phyloP scores from a whole-genome alignment of 2,797 vertebrate species.

The Falco cherrug region DNA sequence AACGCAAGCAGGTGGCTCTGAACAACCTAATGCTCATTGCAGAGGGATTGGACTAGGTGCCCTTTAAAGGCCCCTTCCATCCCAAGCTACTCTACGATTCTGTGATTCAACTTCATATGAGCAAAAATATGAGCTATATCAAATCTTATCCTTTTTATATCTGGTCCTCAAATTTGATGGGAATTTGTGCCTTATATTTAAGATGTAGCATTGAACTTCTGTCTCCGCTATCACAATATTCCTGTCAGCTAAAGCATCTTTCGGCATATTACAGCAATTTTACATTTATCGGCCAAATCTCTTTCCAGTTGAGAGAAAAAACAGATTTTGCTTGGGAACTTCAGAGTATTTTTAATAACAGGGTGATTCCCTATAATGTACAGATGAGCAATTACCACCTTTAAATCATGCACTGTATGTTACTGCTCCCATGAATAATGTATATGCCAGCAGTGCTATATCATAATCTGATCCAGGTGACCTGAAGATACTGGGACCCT shows the following conservation, averaged over 20 bases:
- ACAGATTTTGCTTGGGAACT: background rate
- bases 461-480: background rate
- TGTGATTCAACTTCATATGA: background rate
- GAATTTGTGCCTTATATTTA: background rate
- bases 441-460: background rate
- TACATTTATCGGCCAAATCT: slow-evolving; percentile 17
- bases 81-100: background rate
- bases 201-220: background rate
- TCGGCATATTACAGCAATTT: background rate
- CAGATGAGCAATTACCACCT: slow-evolving; percentile 4
- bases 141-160: background rate
- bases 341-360: slow-evolving; percentile 19
- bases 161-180: background rate
- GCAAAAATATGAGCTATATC: background rate
- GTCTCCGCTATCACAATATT: slow-evolving; percentile 11
- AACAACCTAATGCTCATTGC: background rate
- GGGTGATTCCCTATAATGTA: slow-evolving; percentile 11
- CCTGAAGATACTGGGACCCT: background rate
- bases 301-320: slow-evolving; percentile 11
- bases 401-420: background rate
- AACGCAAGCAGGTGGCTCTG: background rate
- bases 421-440: background rate
- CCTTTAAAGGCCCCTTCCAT: background rate
- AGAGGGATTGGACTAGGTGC: background rate
- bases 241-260: background rate